Percentiles rank a stretch among this genome's conserved stretches.
Evolutionary conservation across 2,888 invertebrate species (phyloP).

Genomic region (Schizotus pectinicornis): DNA sequence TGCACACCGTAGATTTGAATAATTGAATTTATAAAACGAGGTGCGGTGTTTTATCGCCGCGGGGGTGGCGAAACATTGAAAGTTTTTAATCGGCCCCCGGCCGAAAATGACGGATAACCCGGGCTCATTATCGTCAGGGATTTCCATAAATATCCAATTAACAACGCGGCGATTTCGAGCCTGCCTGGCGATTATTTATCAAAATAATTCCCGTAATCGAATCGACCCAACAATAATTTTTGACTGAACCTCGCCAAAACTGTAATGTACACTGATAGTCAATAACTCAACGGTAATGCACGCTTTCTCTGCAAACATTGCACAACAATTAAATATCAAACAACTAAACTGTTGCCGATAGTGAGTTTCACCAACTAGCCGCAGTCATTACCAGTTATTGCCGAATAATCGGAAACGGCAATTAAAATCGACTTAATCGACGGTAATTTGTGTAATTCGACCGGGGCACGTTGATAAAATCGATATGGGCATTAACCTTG

Average conservation of each 20-base stretch:
- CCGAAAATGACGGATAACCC: no score
- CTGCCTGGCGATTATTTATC: no score
- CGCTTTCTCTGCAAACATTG: constrained; percentile 19
- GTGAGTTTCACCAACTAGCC: constrained; percentile 19
- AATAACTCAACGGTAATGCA: no score
- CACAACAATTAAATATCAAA: constrained; percentile 22
- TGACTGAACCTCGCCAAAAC: no score
- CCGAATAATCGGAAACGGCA: neutral
- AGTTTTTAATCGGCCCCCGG: neutral
- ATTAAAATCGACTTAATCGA: constrained; percentile 3
- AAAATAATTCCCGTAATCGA: no score
- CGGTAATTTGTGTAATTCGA: constrained; percentile 3
- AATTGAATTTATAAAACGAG: constrained; percentile 57
- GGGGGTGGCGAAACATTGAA: constrained; percentile 34
- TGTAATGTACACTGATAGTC: no score
- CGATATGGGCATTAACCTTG: neutral
- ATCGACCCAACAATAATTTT: no score
- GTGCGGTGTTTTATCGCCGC: constrained; percentile 50
- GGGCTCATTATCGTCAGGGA: no score
- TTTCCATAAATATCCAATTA: no score
- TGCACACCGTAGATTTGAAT: constrained; percentile 48
- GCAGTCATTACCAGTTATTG: neutral
- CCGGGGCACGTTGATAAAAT: neutral
- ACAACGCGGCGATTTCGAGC: no score
- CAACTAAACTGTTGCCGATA: constrained; percentile 13